phyloP scores from a whole-genome alignment of 2,113 vertebrate genomes.

The Excalfactoria chinensis region DNA sequence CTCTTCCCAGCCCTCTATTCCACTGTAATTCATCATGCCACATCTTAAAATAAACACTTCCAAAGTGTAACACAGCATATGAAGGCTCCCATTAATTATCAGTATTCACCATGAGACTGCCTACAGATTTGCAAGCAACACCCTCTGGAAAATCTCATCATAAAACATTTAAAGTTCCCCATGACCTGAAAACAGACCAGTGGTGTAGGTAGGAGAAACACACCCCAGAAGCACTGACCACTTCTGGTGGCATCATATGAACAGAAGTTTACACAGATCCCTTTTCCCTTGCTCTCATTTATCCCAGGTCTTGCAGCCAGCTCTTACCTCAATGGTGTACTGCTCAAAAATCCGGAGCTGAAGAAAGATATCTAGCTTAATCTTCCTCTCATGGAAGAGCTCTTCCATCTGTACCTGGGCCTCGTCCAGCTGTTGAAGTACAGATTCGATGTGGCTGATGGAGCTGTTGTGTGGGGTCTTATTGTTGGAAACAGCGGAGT shows the following conservation, averaged over 20 bases:
- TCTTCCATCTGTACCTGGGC: constrained; percentile 99
- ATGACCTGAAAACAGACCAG: not conserved
- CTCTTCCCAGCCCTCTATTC: not conserved
- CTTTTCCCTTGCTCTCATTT: not conserved
- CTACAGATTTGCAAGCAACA: not conserved
- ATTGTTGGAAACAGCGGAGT: constrained; percentile 93
- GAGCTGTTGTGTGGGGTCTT: constrained; percentile 96
- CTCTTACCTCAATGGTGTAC: constrained; percentile 94
- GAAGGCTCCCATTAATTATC: not conserved
- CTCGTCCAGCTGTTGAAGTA: constrained; percentile 96
- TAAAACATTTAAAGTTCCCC: not conserved
- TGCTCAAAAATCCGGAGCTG: constrained; percentile 97
- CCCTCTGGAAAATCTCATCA: not conserved
- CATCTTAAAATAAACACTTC: not conserved
- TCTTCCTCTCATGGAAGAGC: constrained; percentile 96
- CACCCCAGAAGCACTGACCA: rapidly evolving
- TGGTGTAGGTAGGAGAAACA: not conserved
- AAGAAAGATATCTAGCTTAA: constrained; percentile 97
- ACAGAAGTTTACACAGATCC: not conserved
- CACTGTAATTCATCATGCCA: not conserved
- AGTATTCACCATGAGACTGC: not conserved
- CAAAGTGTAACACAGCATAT: not conserved
- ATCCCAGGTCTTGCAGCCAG: not conserved
- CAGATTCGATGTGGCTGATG: constrained; percentile 96
- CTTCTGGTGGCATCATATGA: not conserved